Conservation (phyloP, 2,888 invertebrate species). For the Drosophila anomelani region DNA sequence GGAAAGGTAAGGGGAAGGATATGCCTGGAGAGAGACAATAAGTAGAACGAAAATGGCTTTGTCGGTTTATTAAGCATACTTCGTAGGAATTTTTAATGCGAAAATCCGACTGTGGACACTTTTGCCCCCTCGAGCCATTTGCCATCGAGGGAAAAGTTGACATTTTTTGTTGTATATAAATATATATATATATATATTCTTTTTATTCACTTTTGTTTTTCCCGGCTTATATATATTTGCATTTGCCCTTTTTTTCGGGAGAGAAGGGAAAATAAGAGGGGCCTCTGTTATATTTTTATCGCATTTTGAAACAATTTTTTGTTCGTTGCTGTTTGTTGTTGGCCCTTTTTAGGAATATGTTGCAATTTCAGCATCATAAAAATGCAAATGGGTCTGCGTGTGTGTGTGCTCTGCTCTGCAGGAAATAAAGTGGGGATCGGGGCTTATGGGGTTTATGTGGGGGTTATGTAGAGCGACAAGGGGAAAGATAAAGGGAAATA, state of each 20-base stretch:
- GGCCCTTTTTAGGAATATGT: constrained; percentile 36
- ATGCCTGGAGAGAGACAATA: constrained; percentile 21
- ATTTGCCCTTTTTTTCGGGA: constrained; percentile 13
- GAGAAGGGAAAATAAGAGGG: too few species aligned
- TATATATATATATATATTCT: background rate
- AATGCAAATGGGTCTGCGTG: constrained; percentile 45
- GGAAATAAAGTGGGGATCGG: constrained; percentile 13
- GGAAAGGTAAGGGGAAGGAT: background rate
- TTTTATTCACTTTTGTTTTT: constrained; percentile 23
- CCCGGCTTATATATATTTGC: constrained; percentile 20
- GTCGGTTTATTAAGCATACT: constrained; percentile 62
- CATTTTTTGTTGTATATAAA: constrained; percentile 6
- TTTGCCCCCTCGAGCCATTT: constrained; percentile 22
- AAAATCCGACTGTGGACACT: constrained; percentile 14
- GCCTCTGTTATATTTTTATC: constrained; percentile 35
- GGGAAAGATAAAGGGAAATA: constrained; percentile 12
- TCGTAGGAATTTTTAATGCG: constrained; percentile 57
- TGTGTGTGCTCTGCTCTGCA: background rate
- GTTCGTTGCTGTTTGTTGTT: constrained; percentile 11
- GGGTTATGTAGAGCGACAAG: background rate
- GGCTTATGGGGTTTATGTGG: background rate
- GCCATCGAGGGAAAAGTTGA: constrained; percentile 25
- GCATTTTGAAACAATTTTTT: constrained; percentile 37
- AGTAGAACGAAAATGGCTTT: constrained; percentile 54
- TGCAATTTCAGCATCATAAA: constrained; percentile 57